Conservation (phyloP, 2,797 vertebrate genomes). For the Dicrostonyx torquatus region DNA sequence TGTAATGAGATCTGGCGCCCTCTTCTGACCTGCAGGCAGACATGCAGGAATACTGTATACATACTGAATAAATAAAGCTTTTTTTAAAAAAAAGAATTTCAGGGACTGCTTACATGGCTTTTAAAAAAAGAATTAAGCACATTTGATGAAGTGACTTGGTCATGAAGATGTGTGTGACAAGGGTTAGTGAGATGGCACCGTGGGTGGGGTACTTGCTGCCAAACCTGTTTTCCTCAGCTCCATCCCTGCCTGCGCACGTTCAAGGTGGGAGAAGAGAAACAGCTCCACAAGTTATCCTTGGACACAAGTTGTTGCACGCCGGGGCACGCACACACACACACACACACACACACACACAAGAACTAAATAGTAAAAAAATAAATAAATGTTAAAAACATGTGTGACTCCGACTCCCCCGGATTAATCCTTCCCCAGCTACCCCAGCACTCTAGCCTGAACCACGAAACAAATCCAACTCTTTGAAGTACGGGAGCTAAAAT, state of each 20-base stretch:
- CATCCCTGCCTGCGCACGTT: neutral
- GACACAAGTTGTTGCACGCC: neutral
- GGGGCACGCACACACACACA: neutral
- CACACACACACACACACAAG: neutral
- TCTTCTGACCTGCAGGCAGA: no score
- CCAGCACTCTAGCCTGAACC: neutral
- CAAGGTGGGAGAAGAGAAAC: no score
- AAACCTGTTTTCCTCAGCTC: neutral
- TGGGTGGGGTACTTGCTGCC: neutral
- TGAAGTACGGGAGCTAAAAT: conserved; percentile 9
- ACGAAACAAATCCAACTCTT: conserved; percentile 23
- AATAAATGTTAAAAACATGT: neutral
- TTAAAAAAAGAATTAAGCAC: conserved; percentile 6
- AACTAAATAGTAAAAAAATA: neutral
- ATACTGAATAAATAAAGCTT: no score
- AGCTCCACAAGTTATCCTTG: neutral
- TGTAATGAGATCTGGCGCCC: no score
- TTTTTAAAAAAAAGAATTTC: no score
- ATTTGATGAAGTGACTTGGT: neutral
- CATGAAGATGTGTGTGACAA: neutral
- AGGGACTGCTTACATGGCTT: neutral
- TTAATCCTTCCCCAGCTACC: neutral
- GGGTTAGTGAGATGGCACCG: neutral
- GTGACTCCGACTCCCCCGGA: neutral
- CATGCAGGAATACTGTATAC: no score